Conservation (phyloP, 2,113 vertebrate genomes). For the Periophthalmodon schlosseri region DNA sequence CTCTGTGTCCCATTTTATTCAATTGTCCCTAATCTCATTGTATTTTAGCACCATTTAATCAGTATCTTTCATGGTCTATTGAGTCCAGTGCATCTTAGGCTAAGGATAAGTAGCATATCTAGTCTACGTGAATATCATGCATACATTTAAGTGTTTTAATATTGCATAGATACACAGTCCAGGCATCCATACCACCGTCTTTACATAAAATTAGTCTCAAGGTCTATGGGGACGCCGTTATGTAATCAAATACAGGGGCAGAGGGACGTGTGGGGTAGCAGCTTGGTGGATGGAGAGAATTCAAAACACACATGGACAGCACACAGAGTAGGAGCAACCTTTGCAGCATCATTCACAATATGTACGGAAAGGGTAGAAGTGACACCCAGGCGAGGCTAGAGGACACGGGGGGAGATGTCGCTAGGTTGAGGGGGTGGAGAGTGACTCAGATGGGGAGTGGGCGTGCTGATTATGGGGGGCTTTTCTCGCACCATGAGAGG, state of each 20-base stretch:
- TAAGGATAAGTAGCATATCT: neutral
- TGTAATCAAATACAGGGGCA: slow-evolving; percentile 56
- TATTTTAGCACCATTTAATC: neutral
- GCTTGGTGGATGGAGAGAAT: slow-evolving; percentile 33
- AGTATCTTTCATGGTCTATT: neutral
- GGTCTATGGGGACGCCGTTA: slow-evolving; percentile 63
- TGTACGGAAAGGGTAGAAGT: slow-evolving; percentile 3
- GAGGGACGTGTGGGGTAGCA: neutral
- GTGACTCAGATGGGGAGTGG: slow-evolving; percentile 57
- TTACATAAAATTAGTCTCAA: slow-evolving; percentile 60
- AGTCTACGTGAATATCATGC: neutral
- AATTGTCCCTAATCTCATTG: neutral
- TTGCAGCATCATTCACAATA: slow-evolving; percentile 28
- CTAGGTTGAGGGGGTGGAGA: neutral
- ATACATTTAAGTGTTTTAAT: slow-evolving; percentile 20
- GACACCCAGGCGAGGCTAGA: slow-evolving; percentile 19
- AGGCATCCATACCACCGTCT: slow-evolving; percentile 42
- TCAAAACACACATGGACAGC: slow-evolving; percentile 27
- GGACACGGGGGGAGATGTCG: neutral
- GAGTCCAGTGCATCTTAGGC: neutral
- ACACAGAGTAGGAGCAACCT: slow-evolving; percentile 11
- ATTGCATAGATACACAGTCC: slow-evolving; percentile 20
- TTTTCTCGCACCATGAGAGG: slow-evolving; percentile 65
- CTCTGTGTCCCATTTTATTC: neutral
- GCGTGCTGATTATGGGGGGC: slow-evolving; percentile 44